phyloP scores from a whole-genome alignment of 2,888 invertebrate species.

The Agrochola litura region DNA sequence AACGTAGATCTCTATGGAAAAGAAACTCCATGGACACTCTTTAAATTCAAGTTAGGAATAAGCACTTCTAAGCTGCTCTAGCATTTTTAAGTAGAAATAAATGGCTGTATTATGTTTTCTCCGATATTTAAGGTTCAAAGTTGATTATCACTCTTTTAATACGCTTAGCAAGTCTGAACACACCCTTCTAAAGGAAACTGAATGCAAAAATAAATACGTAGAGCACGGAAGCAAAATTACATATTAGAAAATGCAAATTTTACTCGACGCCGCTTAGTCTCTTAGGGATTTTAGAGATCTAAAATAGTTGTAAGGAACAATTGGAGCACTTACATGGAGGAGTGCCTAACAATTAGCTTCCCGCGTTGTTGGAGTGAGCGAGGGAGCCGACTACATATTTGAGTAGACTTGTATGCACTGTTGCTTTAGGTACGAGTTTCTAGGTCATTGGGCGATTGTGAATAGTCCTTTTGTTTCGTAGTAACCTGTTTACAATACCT shows the following conservation, averaged over 20 bases:
- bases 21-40: too few relatives aligned
- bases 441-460: neutral
- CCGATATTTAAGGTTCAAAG: neutral
- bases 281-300: slow-evolving; percentile 36
- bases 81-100: neutral
- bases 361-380: neutral
- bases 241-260: slow-evolving; percentile 43
- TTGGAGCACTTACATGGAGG: slow-evolving; percentile 29
- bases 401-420: slow-evolving; percentile 16
- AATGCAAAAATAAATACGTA: slow-evolving; percentile 28
- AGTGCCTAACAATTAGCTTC: slow-evolving; percentile 42
- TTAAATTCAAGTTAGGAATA: too few relatives aligned
- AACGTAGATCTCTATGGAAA: too few relatives aligned
- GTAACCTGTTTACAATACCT: neutral
- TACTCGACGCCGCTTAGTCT: slow-evolving; percentile 20
- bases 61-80: neutral
- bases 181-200: neutral
- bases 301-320: slow-evolving; percentile 38
- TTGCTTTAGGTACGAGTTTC: neutral
- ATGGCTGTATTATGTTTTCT: neutral
- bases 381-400: slow-evolving; percentile 1
- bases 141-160: neutral
- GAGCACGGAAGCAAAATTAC: slow-evolving; percentile 28
- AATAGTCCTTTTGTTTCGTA: neutral
- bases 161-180: neutral